Percentiles rank a stretch among this genome's conserved stretches.
phyloP scores from a whole-genome alignment of 35 echinoderm and acorn worm genomes.

The Nesometra sesokonis region DNA sequence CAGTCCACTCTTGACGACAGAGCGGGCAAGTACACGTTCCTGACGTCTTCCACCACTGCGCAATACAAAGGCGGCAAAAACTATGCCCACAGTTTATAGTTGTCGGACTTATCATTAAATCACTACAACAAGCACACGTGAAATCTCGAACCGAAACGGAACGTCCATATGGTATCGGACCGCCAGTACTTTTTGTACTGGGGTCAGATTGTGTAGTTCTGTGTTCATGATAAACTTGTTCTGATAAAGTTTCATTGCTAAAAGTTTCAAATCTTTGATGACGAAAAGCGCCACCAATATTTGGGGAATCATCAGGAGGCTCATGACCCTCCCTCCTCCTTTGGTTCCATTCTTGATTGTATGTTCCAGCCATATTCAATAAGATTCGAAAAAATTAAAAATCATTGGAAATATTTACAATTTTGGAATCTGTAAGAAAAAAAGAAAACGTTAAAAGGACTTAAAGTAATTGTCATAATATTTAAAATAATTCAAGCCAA shows the following conservation, averaged over 20 bases:
- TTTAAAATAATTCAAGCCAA: too few species aligned
- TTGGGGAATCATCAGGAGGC: neutral
- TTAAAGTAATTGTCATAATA: too few species aligned
- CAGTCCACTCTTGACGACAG: slow-evolving; percentile 81
- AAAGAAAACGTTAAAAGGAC: neutral
- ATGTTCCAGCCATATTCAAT: neutral
- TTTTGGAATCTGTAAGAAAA: neutral
- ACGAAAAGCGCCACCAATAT: neutral
- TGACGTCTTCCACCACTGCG: slow-evolving; percentile 85
- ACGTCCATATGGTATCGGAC: neutral
- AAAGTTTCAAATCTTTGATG: neutral
- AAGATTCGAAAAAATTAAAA: neutral
- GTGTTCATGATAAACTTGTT: neutral
- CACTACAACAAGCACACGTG: slow-evolving; percentile 86
- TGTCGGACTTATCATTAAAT: slow-evolving; percentile 88
- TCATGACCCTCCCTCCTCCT: neutral
- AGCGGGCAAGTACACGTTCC: slow-evolving; percentile 71
- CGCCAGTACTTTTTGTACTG: neutral
- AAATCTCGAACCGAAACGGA: slow-evolving; percentile 48
- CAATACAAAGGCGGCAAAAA: slow-evolving; percentile 88
- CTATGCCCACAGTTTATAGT: slow-evolving; percentile 91
- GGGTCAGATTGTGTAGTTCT: neutral
- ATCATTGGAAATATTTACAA: neutral
- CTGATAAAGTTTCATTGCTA: neutral
- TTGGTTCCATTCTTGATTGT: neutral